phyloP scores from a whole-genome alignment of 2,113 vertebrate species.

The Alosa alosa region DNA sequence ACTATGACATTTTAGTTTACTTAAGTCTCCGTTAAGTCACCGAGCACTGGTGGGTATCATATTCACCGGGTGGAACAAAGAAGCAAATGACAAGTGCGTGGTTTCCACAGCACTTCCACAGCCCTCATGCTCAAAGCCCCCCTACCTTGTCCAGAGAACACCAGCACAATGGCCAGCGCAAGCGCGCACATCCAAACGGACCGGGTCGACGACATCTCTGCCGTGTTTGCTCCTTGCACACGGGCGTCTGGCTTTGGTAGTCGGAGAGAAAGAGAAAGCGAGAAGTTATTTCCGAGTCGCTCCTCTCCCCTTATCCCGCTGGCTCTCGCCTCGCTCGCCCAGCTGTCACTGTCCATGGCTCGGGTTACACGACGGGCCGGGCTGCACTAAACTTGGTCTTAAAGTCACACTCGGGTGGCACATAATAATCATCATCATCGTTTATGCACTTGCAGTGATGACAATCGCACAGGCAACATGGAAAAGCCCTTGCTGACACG shows the following conservation, averaged over 20 bases:
- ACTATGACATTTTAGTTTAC: background rate
- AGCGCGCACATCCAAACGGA: constrained; percentile 53
- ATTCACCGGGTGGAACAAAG: background rate
- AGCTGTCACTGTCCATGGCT: constrained; percentile 66
- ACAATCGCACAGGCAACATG: background rate
- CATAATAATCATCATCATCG: constrained; percentile 61
- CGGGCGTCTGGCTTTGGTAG: constrained; percentile 41
- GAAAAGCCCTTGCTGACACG: background rate
- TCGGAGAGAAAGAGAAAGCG: constrained; percentile 53
- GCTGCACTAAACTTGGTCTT: constrained; percentile 62
- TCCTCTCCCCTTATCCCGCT: constrained; percentile 38
- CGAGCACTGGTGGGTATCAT: background rate
- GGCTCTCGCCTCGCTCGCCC: constrained; percentile 45
- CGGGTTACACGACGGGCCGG: constrained; percentile 70
- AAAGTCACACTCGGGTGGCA: constrained; percentile 60
- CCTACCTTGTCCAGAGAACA: constrained; percentile 56
- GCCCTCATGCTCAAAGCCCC: background rate
- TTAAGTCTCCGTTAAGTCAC: background rate
- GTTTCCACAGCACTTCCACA: background rate
- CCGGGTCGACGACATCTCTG: constrained; percentile 27
- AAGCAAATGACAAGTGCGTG: background rate
- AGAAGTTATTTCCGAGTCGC: constrained; percentile 61
- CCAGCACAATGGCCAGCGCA: constrained; percentile 45
- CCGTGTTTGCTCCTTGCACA: constrained; percentile 25
- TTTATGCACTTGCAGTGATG: constrained; percentile 31